Base-by-base conservation (phyloP, 30 jellyfish, hydroid and myxozoan species). In the Haliclystus octoradiatus region DNA sequence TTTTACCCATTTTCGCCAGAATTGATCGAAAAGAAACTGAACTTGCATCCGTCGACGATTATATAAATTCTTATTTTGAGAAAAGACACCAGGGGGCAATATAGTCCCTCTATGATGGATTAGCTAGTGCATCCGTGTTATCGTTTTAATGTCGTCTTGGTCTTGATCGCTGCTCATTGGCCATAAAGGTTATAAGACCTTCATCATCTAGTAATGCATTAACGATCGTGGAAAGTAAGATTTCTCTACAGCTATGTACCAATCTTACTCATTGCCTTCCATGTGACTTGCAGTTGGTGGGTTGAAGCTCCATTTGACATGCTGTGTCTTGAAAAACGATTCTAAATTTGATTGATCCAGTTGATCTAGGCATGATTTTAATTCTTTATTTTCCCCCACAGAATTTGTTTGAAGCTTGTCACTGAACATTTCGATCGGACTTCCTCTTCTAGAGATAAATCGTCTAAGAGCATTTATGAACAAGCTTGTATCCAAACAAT, bases 201-300 rank as follows among this genome's bases (percentile, higher is more conserved):
- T n/a, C n/a, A n/a, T n/a, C n/a, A n/a, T n/a, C n/a, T n/a, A n/a
- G n/a, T n/a, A n/a, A n/a, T n/a, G n/a, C n/a, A n/a, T n/a, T n/a
- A n/a, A n/a, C n/a, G n/a, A n/a, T n/a, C n/a, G n/a, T n/a, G n/a
- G n/a, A n/a, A n/a, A n/a, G n/a, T n/a, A n/a, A n/a, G n/a, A n/a
- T n/a, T n/a, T n/a, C n/a, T n/a, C n/a, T n/a, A n/a, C n/a, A n/a
- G n/a, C n/a, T n/a, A n/a, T n/a, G n/a, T n/a, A n/a, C n/a, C n/a
- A n/a, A n/a, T n/a, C n/a, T n/a, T n/a, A n/a, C n/a, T n/a, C n/a
- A n/a, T n/a, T n/a, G 9, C 93, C 93, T 15, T 73, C 93, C 79
- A 66, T 70, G 33, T 79, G 84, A 0, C 72, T 50, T 1, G 84
- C 73, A 3, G 64, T 27, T 34, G 93, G 93, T 3, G 93, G 93